Base-by-base conservation (phyloP, 1,140 invertebrate genomes). In the Aleiodes sp. region DNA sequence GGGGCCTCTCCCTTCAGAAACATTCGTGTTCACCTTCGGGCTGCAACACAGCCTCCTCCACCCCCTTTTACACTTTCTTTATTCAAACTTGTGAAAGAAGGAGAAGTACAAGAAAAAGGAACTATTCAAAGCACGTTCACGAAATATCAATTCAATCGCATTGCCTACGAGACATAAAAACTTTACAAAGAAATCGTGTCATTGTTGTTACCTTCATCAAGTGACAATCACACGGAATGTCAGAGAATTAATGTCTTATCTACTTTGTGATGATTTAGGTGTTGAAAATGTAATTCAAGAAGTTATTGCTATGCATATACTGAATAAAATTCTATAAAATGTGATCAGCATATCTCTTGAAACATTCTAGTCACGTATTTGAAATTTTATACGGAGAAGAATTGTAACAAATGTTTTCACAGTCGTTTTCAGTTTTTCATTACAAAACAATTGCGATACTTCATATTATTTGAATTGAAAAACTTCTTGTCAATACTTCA, bases 121-220 rank as follows among this genome's bases (percentile, higher is more conserved):
- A n/a, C 56, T 59, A 59, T 59, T 59, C 56, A 59, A 16, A 59
- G 56, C 28, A 26, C 28, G 28, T 59, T 59, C 26, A 56, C 12
- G 28, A n/a, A 31, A 26, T 59, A 59, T 59, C 26, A 59, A 59
- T 26, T 59, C 56, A 59, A 59, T 59, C 56, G n/a, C n/a, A 59
- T 26, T 16, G 21, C 21, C 46, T 21, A 24, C 26, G 10, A 52
- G 7, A 52, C 21, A 52, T 52, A 52, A 52, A 52, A 52, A 52
- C 21, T 9, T 21, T 21, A 35, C 4, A 16, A 52, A 16, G 21
- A 12, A 52, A 52, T 4, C 46, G 46, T 52, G 46, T 52, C 46
- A 52, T 52, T 52, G 46, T 52, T 52, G 16, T 52, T 52, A 24
- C 26, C 46, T 52, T 21, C 12, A 12, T 52, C 21, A 52, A 52